Percentiles rank a stretch among this genome's conserved stretches.
Evolutionary conservation across 1,140 invertebrate species (phyloP).

Genomic region (Bathynomus jamesi): DNA sequence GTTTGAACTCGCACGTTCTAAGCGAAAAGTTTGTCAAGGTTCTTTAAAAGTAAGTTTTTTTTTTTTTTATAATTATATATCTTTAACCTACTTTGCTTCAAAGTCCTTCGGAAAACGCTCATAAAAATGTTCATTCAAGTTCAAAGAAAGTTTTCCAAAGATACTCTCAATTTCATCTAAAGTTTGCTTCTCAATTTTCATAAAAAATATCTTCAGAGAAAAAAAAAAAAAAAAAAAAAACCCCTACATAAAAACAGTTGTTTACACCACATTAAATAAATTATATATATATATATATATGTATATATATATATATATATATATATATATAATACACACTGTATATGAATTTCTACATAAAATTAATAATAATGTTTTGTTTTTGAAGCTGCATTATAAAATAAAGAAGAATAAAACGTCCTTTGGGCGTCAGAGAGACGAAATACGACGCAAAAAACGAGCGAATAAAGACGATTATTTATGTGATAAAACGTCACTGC

Average conservation of each 20-base stretch:
- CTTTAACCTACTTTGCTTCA: neutral
- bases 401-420: too few relatives aligned
- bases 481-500: too few relatives aligned
- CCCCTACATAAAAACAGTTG: neutral
- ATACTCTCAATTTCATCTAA: neutral
- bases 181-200: neutral
- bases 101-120: neutral
- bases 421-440: too few relatives aligned
- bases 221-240: neutral
- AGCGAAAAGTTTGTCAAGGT: neutral
- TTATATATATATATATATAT: neutral
- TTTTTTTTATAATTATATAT: neutral
- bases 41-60: neutral
- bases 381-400: too few relatives aligned
- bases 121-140: neutral
- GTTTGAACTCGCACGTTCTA: neutral
- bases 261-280: neutral
- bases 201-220: neutral
- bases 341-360: too few relatives aligned
- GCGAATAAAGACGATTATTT: too few relatives aligned
- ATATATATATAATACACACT: too few relatives aligned
- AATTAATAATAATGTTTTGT: too few relatives aligned
- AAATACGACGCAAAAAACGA: too few relatives aligned
- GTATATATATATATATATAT: too few relatives aligned
- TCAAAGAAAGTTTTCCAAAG: neutral